phyloP scores from a whole-genome alignment of 2,888 invertebrate species.

The Hartigia nigra region DNA sequence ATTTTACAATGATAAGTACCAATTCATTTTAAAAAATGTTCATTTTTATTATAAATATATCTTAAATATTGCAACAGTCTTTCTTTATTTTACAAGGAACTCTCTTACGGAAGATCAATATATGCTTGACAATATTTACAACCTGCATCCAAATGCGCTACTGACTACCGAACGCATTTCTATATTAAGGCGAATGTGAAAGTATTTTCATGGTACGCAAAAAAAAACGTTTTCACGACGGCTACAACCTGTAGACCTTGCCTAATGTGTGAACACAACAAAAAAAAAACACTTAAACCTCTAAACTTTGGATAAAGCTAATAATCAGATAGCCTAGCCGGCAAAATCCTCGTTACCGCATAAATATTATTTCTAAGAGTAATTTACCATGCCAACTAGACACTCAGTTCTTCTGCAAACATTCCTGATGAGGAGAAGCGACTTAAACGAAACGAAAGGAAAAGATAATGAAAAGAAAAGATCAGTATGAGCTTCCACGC shows the following conservation, averaged over 20 bases:
- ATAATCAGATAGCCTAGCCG: conserved; percentile 27
- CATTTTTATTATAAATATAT: conserved; percentile 46
- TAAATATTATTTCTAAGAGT: conserved; percentile 4
- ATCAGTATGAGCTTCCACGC: not conserved
- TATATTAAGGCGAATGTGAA: not conserved
- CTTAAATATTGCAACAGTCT: conserved; percentile 48
- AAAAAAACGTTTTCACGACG: not conserved
- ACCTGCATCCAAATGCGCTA: conserved; percentile 20
- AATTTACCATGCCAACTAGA: not conserved
- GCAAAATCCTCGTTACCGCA: conserved; percentile 27
- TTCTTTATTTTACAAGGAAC: conserved; percentile 38
- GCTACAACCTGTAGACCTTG: not conserved
- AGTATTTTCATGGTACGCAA: not conserved
- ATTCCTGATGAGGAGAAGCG: not conserved
- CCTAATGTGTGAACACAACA: not conserved
- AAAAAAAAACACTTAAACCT: conserved; percentile 18
- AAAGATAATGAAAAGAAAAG: not conserved
- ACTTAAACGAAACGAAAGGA: not conserved
- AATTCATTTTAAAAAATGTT: conserved; percentile 7
- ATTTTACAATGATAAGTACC: not conserved
- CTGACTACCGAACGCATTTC: conserved; percentile 24
- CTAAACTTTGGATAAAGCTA: conserved; percentile 37
- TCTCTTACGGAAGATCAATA: conserved; percentile 13
- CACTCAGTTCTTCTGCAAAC: not conserved
- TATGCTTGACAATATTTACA: conserved; percentile 29